Evolutionary conservation across 2,797 vertebrate genomes (phyloP), one percentile per base, ranked within the genome.

Genomic region (Halcyon chelicuti): DNA sequence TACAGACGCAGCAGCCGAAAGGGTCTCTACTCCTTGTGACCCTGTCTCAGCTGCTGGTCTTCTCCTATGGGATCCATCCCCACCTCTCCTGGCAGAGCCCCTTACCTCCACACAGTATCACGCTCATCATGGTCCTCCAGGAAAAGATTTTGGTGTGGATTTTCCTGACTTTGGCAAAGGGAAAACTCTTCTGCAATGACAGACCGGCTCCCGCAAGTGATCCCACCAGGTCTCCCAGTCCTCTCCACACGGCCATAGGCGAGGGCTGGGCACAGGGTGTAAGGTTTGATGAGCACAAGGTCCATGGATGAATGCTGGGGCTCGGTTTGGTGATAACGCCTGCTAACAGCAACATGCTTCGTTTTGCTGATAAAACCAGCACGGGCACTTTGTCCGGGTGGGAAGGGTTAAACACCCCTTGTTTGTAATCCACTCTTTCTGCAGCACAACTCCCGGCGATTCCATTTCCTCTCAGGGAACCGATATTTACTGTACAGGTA

Each of bases 251-350:
- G 3, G 25, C 10, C 1, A 0, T 5, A 40, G 19, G 5, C 0
- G 1, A 28, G 28, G 39, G 65, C 33, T 42, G 46, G 9, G 33
- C 33, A 3, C 1, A 2, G 22, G 37, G 7, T 12, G 23, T 28
- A 47, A 31, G 40, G 23, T 13, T 14, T 6, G 7, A 4, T 0
- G 22, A 29, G 19, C 40, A 9, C 25, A 7, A 16, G 63, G 31
- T 8, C 28, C 12, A 0, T 2, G 1, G 12, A 10, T 4, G 3
- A 35, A 3, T 0, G 0, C 51, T 5, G 14, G 40, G 49, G 47
- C 12, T 60, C 1, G 7, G 4, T 29, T 29, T 58, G 75, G 10
- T 6, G 1, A 1, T 9, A 55, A 29, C 0, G 0, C 26, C 37
- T 52, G 46, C 58, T 13, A 3, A 14, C 33, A 42, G 49, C 22